These are phyloP conservation scores for Beaufortia kweichowensis DNA, from an alignment of 2,113 vertebrate genomes.

Conservation along the genomic window DNA sequence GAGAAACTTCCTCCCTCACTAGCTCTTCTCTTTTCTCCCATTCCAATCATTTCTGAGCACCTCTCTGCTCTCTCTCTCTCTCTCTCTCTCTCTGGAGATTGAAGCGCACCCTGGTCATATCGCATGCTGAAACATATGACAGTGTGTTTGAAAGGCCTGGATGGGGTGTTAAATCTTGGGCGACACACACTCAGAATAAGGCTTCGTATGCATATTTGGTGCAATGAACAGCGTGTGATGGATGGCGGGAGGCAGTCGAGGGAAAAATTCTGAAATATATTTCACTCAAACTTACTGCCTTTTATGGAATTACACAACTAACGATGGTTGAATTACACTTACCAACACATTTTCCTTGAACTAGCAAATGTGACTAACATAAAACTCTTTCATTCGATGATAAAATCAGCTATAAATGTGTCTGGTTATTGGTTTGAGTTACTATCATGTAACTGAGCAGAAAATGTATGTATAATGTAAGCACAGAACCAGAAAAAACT, in stretches of 20 bases:
- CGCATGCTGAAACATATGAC: constrained; percentile 40
- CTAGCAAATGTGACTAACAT: neutral
- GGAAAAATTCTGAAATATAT: neutral
- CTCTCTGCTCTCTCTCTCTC: constrained; percentile 18
- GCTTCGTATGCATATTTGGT: constrained; percentile 2
- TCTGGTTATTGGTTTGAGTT: too few relatives aligned
- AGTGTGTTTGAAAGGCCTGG: constrained; percentile 22
- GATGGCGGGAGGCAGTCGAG: neutral
- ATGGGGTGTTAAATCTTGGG: constrained; percentile 21
- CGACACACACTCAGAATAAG: neutral
- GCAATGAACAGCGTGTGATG: neutral
- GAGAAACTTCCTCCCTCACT: neutral
- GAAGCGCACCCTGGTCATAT: constrained; percentile 23
- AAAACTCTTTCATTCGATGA: neutral
- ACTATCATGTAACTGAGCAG: too few relatives aligned
- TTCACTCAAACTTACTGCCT: neutral
- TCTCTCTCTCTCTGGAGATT: constrained; percentile 14
- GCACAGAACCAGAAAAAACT: neutral
- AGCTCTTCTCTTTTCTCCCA: neutral
- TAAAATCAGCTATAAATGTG: neutral
- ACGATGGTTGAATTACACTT: neutral
- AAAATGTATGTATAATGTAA: neutral
- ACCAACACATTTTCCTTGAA: neutral
- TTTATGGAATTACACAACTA: neutral
- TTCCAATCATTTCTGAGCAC: constrained; percentile 38